Conservation (phyloP, 2,797 vertebrate species). For the Melanotaenia maccullochi region DNA sequence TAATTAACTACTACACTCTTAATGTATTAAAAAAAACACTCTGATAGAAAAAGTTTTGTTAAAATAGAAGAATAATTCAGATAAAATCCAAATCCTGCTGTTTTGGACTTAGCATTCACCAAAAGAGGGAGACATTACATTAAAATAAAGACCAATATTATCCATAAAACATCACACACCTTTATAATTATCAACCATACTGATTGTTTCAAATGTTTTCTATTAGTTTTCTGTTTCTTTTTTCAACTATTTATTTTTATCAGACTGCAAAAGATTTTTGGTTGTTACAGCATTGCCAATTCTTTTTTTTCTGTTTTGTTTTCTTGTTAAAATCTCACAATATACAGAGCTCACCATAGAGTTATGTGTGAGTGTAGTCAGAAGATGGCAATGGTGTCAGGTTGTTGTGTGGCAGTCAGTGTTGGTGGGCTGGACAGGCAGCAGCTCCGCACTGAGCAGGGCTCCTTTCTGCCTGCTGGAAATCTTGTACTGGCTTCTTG, state of each 20-base stretch:
- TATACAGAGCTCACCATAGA: constrained; percentile 16
- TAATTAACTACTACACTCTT: not conserved
- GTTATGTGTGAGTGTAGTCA: constrained; percentile 59
- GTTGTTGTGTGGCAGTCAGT: constrained; percentile 57
- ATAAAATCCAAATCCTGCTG: not conserved
- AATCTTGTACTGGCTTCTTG: constrained; percentile 88
- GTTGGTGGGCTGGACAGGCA: constrained; percentile 64
- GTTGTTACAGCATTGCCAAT: not conserved
- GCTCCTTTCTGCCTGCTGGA: constrained; percentile 88
- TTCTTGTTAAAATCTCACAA: constrained; percentile 27
- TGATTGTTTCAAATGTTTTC: not conserved
- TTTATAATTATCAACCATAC: constrained; percentile 8
- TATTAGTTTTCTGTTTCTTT: not conserved
- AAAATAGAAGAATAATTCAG: not conserved
- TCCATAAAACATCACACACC: constrained; percentile 5
- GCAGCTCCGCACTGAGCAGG: constrained; percentile 52
- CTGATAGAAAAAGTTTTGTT: not conserved
- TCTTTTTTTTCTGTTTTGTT: constrained; percentile 1
- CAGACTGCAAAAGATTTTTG: not conserved
- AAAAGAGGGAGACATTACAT: constrained; percentile 78
- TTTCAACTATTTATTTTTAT: not conserved
- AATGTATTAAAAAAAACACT: not conserved
- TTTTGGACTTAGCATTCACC: constrained; percentile 29
- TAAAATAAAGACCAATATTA: constrained; percentile 40
- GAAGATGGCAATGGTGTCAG: constrained; percentile 71